Conservation (phyloP, 2,797 vertebrate genomes). For the Heteromormyrus szaboi region DNA sequence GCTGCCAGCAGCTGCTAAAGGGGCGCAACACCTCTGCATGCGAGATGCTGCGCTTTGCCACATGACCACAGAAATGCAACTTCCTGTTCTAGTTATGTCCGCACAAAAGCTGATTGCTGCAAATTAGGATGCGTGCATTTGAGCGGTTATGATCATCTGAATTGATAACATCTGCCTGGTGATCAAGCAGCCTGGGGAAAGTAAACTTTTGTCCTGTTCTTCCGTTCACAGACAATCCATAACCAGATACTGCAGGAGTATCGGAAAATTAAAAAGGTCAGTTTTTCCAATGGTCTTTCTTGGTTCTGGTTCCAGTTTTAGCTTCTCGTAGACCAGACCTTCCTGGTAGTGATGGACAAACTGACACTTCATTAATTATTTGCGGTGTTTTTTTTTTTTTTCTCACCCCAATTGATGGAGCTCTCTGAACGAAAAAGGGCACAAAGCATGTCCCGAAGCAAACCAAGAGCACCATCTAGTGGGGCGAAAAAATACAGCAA, state of each 20-base stretch:
- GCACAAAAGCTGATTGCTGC: not conserved
- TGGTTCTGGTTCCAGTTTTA: not conserved
- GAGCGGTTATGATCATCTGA: not conserved
- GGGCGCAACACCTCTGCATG: not conserved
- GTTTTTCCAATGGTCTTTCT: not conserved
- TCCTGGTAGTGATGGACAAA: not conserved
- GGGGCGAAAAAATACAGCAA: not conserved
- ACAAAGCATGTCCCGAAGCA: not conserved
- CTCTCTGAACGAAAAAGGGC: not conserved
- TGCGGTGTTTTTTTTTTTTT: not conserved
- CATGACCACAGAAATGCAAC: not conserved
- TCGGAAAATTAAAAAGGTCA: conserved; percentile 86
- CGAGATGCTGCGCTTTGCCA: not conserved
- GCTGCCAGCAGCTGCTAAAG: not conserved
- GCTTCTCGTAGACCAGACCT: not conserved
- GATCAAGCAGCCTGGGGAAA: not conserved
- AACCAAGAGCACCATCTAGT: not conserved
- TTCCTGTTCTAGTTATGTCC: not conserved
- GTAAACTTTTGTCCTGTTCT: not conserved
- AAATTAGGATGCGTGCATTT: not conserved
- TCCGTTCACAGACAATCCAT: conserved; percentile 67
- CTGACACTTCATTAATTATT: not conserved
- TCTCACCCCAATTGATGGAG: not conserved
- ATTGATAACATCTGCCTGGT: not conserved
- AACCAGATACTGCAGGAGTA: conserved; percentile 89